A percentile compares a stretch with the other conserved stretches of the same genome.
phyloP scores from a whole-genome alignment of 2,113 vertebrate species.

The Atractosteus spatula region DNA sequence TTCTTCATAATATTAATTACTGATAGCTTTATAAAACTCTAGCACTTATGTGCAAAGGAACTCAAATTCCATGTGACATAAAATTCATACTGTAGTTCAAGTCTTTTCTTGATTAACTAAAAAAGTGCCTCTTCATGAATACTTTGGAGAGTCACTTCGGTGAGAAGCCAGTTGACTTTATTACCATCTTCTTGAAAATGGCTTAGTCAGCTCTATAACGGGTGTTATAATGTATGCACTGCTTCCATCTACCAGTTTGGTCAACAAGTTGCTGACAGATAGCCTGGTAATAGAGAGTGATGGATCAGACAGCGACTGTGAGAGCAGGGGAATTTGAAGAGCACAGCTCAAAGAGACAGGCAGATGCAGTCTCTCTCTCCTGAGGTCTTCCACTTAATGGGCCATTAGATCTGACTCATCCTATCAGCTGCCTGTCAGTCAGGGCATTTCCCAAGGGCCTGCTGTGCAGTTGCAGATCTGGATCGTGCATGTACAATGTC shows the following conservation, averaged over 20 bases:
- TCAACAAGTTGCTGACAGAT: not conserved
- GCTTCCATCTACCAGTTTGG: not conserved
- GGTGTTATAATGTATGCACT: not conserved
- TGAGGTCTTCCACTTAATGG: constrained; percentile 70
- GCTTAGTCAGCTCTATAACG: not conserved
- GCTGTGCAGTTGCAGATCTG: not conserved
- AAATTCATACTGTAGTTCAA: too few species aligned
- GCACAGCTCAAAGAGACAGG: constrained; percentile 35
- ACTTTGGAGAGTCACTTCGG: too few species aligned
- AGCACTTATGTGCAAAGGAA: too few species aligned
- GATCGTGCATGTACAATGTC: too few species aligned
- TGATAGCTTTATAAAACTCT: too few species aligned
- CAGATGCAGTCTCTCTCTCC: constrained; percentile 47
- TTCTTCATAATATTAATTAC: too few species aligned
- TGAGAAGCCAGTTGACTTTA: not conserved
- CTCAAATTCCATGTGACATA: too few species aligned
- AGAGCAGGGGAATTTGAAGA: constrained; percentile 41
- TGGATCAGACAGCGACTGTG: constrained; percentile 10
- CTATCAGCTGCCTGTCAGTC: constrained; percentile 61
- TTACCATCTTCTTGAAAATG: constrained; percentile 3
- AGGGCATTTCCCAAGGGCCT: constrained; percentile 26
- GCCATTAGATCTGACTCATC: constrained; percentile 76
- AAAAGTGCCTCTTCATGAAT: too few species aligned
- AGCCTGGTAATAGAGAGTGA: not conserved
- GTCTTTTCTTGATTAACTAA: too few species aligned